phyloP scores from a whole-genome alignment of 2,113 vertebrate species.

The Hippocampus mohnikei region DNA sequence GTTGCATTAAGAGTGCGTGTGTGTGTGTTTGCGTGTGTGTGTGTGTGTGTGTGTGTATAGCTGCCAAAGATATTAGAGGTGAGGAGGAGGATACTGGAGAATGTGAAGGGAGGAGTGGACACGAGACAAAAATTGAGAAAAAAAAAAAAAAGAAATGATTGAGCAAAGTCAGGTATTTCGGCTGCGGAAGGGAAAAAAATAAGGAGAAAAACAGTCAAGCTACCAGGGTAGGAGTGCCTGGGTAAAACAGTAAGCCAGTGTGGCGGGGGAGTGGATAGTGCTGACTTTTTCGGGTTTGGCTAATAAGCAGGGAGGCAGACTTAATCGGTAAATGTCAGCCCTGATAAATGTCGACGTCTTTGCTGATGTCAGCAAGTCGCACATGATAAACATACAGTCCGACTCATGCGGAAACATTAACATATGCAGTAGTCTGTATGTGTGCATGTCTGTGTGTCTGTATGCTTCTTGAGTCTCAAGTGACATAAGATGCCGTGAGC shows the following conservation, averaged over 20 bases:
- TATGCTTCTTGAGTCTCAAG: slow-evolving; percentile 64
- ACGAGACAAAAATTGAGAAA: slow-evolving; percentile 27
- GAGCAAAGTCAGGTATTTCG: slow-evolving; percentile 15
- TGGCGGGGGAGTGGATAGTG: slow-evolving; percentile 54
- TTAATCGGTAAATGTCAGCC: slow-evolving; percentile 72
- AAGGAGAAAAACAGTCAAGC: not conserved
- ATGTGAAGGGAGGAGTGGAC: slow-evolving; percentile 25
- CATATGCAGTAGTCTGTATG: slow-evolving; percentile 16
- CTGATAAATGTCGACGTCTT: slow-evolving; percentile 70
- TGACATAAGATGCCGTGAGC: slow-evolving; percentile 67
- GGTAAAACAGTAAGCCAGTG: not conserved
- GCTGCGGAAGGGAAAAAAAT: not conserved
- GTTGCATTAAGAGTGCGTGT: slow-evolving; percentile 12
- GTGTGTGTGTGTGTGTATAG: slow-evolving; percentile 17
- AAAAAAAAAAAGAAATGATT: slow-evolving; percentile 17
- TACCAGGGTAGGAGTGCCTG: slow-evolving; percentile 1
- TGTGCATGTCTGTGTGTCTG: slow-evolving; percentile 34
- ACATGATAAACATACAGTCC: slow-evolving; percentile 44
- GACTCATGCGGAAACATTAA: slow-evolving; percentile 16
- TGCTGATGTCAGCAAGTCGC: slow-evolving; percentile 65
- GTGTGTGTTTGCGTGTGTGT: slow-evolving; percentile 31
- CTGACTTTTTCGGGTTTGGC: slow-evolving; percentile 67
- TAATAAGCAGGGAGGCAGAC: slow-evolving; percentile 71
- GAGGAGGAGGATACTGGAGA: slow-evolving; percentile 44
- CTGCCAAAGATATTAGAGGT: slow-evolving; percentile 46